These are phyloP conservation scores for Orchestes rusci DNA, from an alignment of 2,888 invertebrate species.

Conservation along the genomic window DNA sequence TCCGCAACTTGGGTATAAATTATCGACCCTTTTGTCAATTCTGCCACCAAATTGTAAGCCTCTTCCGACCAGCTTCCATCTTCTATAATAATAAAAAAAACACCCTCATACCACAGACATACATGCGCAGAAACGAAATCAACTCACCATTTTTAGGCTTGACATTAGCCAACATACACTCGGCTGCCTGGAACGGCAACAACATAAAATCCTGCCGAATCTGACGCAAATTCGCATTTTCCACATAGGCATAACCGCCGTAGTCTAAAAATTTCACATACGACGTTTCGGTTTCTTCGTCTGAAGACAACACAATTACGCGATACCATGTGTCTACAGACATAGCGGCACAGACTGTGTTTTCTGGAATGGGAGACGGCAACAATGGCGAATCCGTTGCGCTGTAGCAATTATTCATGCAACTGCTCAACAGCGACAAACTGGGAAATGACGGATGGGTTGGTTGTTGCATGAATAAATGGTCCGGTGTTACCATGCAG, in stretches of 20 bases:
- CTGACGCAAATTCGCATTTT: constrained; percentile 74
- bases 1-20: constrained; percentile 85
- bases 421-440: constrained; percentile 69
- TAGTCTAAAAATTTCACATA: constrained; percentile 89
- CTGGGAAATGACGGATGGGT: constrained; percentile 89
- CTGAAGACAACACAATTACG: constrained; percentile 62
- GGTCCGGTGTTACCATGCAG: constrained; percentile 77
- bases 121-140: no score
- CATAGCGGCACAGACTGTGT: constrained; percentile 84
- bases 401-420: constrained; percentile 78
- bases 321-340: constrained; percentile 84
- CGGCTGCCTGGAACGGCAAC: constrained; percentile 95
- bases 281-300: constrained; percentile 63
- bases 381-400: constrained; percentile 71
- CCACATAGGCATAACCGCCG: constrained; percentile 83
- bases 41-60: constrained; percentile 69
- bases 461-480: constrained; percentile 92
- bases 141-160: constrained; percentile 62
- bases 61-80: constrained; percentile 61
- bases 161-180: constrained; percentile 88
- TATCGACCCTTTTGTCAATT: constrained; percentile 73
- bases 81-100: constrained; percentile 38
- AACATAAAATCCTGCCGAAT: constrained; percentile 90
- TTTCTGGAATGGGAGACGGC: constrained; percentile 73
- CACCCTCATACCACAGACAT: no score